Percentiles rank a stretch among this genome's conserved stretches.
Evolutionary conservation across 2,888 invertebrate genomes (phyloP).

Genomic region (Caenorhabditis sulstoni): DNA sequence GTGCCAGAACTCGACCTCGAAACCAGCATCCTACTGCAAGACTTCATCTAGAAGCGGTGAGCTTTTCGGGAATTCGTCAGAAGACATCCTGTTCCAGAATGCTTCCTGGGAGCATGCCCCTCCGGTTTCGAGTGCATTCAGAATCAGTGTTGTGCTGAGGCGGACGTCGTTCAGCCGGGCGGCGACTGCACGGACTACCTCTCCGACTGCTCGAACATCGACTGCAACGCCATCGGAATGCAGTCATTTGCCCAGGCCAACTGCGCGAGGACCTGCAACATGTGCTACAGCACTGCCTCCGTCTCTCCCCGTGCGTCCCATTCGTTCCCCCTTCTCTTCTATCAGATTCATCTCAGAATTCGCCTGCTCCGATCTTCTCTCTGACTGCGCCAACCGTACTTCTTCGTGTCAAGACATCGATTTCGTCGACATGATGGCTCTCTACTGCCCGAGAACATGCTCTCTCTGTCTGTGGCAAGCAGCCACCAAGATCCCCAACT

Average conservation of each 20-base stretch:
- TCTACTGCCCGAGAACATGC: conserved; percentile 66
- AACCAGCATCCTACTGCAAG: conserved; percentile 38
- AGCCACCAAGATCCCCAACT: conserved; percentile 49
- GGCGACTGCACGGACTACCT: conserved; percentile 57
- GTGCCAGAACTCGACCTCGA: conserved; percentile 34
- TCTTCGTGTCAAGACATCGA: conserved; percentile 54
- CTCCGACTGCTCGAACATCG: conserved; percentile 44
- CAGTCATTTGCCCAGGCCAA: conserved; percentile 63
- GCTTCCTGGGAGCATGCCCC: conserved; percentile 64
- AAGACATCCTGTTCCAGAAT: conserved; percentile 36
- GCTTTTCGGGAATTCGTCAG: background rate
- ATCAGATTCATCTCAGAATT: too few relatives aligned
- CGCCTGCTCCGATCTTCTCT: conserved; percentile 59
- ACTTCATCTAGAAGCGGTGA: conserved; percentile 42
- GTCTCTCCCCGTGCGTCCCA: conserved; percentile 51
- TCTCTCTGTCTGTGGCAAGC: conserved; percentile 51
- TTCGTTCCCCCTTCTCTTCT: background rate
- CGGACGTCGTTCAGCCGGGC: conserved; percentile 53
- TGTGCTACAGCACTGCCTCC: conserved; percentile 58
- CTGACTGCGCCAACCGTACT: conserved; percentile 61
- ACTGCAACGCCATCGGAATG: conserved; percentile 55
- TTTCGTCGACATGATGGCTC: conserved; percentile 61
- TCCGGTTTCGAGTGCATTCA: conserved; percentile 54
- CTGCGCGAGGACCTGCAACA: conserved; percentile 62
- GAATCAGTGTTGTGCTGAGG: conserved; percentile 52